These are phyloP conservation scores for Heterocephalus glaber DNA, from an alignment of 2,113 vertebrate genomes.

Conservation along the genomic window DNA sequence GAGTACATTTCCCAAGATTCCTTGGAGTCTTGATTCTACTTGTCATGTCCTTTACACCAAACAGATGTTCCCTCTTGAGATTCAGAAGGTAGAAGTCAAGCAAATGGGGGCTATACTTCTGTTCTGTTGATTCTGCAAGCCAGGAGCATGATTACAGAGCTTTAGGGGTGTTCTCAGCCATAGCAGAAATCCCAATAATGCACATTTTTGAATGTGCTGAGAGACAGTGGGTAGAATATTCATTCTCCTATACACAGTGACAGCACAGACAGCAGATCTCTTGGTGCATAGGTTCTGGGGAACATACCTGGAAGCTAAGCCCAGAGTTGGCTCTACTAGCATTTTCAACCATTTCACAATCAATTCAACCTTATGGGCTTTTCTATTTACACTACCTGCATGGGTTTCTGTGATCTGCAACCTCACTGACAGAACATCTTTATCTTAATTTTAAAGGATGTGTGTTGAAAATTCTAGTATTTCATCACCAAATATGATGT, in stretches of 20 bases:
- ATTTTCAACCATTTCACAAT: background rate
- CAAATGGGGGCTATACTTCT: background rate
- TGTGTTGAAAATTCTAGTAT: background rate
- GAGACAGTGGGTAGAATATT: background rate
- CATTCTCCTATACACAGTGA: background rate
- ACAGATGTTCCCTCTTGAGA: background rate
- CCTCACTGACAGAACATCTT: background rate
- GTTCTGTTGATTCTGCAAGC: background rate
- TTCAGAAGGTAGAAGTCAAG: background rate
- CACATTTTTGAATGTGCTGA: background rate
- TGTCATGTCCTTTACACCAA: background rate
- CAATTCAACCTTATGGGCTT: background rate
- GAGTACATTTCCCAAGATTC: background rate
- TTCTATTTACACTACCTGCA: background rate
- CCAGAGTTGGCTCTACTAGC: background rate
- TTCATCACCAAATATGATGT: background rate
- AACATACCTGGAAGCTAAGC: background rate
- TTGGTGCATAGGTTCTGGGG: background rate
- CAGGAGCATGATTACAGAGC: background rate
- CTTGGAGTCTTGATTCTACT: background rate
- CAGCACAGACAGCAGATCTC: background rate
- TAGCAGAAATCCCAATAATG: background rate
- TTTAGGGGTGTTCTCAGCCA: background rate
- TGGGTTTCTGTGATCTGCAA: background rate
- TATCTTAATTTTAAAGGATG: background rate